Evolutionary conservation across 2,797 vertebrate genomes (phyloP), one percentile per base, ranked within the genome.

Genomic region (Uromys caudimaculatus): DNA sequence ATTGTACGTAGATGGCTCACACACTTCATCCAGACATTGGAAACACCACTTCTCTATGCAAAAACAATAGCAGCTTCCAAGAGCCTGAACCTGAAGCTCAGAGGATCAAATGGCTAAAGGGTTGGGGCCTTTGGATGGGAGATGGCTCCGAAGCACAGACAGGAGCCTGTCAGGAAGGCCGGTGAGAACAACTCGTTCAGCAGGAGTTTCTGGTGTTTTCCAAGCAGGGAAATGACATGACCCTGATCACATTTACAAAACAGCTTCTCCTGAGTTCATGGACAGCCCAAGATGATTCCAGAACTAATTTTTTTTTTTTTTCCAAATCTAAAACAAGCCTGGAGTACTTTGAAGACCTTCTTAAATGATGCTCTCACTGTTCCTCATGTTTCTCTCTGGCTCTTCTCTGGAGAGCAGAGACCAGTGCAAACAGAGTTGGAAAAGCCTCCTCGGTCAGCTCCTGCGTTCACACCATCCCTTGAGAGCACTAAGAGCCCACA

Each of bases 261-360:
- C 96, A 96, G 91, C 95, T 97, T 67, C 95, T 88, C 89, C 71
- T 56, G 71, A 95, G 71, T 95, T 96, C 90, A 85, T 62, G 94
- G 56, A 47, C 21, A 91, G 54, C 27, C 83, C 89, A 81, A 56
- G 67, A 95, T 91, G 88, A 90, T 90, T 96, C 77, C 84, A 95
- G 90, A 95, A 82, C 76, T 85, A 81, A 89, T n/a, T n/a, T n/a
- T 95, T 96, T 95, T 62, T 97, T n/a, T n/a, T 17, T 8, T 56
- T 95, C 64, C 93, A 91, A 96, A 94, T 96, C 87, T 88, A 93
- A 93, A 91, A 89, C 41, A 67, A 92, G 76, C 47, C 95, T 85
- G 88, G 79, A 85, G 95, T 50, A 52, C 81, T 84, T 89, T 86
- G n/a, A 54, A 89, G 91, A 78, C 52, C 75, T 47, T 86, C 91